Evolutionary conservation across 2,113 vertebrate genomes (phyloP), one percentile per base, ranked within the genome.

Genomic region (Oncorhynchus keta): DNA sequence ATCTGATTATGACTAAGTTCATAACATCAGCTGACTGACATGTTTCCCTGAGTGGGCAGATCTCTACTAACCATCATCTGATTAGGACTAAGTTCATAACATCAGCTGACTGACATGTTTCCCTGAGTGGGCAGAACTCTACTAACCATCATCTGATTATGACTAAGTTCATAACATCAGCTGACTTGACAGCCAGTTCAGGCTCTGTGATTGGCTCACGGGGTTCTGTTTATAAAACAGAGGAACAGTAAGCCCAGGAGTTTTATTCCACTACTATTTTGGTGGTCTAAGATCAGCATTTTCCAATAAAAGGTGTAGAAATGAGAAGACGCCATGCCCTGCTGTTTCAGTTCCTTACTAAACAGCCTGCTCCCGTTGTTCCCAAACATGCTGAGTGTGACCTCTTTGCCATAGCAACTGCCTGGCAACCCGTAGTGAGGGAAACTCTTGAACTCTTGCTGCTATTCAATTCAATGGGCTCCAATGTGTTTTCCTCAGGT

Each of bases 361-460:
- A 55, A 55, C 51, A 18, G 14, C 14, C 49, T 4, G 49, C 49
- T 16, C 49, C 49, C 11, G 22, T 26, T 26, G 8, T 26, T 64
- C 61, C 20, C 61, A 0, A 16, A 22, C 61, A 64, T 18, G 30
- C 65, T 67, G 28, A 13, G 12, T 12, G 65, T 39, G 67, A 48
- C 22, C 30, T 45, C n/a, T 49, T 45, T 80, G 64, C 81, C 70
- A 76, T 81, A 74, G 81, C 75, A 81, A 68, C 83, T 77, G 79
- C 76, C 66, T 2, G 11, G 75, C 81, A 75, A 80, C 73, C 76
- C 66, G 51, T 64, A 6, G 1, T 14, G 18, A 35, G 32, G 51
- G 75, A 85, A 80, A 55, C 39, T 78, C 73, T 70, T 84, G 68
- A 80, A 82, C 70, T 83, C 70, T 67, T 79, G 73, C n/a, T 5